Conservation (phyloP, 92 coral and sea anemone species). For the Epizoanthus illoricatus region DNA sequence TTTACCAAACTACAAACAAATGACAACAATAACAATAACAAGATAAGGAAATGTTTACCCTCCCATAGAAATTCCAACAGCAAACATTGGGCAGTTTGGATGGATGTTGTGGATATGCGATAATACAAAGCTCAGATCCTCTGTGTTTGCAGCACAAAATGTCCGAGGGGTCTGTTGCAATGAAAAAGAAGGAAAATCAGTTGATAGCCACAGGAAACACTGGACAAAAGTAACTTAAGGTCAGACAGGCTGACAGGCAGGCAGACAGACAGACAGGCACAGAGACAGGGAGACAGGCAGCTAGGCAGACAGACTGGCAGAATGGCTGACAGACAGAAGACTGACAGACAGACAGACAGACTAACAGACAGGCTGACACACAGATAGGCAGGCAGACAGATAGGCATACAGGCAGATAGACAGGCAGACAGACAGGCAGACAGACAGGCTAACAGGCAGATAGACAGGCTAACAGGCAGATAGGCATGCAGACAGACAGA, state of each 20-base stretch:
- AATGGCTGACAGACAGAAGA: too few relatives aligned
- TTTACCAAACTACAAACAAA: background rate
- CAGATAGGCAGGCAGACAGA: too few relatives aligned
- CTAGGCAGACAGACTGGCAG: too few relatives aligned
- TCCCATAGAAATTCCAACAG: conserved; percentile 86
- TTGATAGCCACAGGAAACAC: background rate
- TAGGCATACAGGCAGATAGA: too few relatives aligned
- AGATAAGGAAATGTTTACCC: conserved; percentile 55
- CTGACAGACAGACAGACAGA: too few relatives aligned
- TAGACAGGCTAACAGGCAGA: too few relatives aligned
- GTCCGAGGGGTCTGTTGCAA: conserved; percentile 76
- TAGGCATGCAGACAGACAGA: too few relatives aligned
- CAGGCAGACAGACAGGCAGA: background rate
- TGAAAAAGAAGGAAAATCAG: background rate
- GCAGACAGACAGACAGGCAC: too few relatives aligned
- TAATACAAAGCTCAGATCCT: conserved; percentile 78
- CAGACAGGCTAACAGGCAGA: too few relatives aligned
- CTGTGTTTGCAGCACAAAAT: conserved; percentile 88
- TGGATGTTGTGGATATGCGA: conserved; percentile 65
- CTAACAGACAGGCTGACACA: too few relatives aligned
- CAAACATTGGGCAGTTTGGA: conserved; percentile 71
- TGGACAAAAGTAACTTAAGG: too few relatives aligned
- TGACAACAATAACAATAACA: background rate
- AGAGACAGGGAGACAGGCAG: too few relatives aligned
- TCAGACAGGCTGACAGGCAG: background rate